Evolutionary conservation across 2,113 vertebrate genomes (phyloP), one percentile per base, ranked within the genome.

Genomic region (Burhinus oedicnemus): DNA sequence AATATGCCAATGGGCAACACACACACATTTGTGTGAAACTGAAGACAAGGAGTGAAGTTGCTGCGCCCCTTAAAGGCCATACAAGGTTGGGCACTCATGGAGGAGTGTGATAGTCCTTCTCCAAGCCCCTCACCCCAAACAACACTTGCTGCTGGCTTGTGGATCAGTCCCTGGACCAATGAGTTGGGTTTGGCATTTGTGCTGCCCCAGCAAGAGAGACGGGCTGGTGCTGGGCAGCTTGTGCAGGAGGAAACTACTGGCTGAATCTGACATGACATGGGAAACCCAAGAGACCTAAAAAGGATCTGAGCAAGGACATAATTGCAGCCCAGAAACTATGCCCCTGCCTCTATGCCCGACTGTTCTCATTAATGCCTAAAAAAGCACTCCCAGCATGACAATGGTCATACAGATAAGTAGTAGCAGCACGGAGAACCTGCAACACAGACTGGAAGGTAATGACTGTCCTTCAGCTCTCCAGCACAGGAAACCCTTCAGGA

Each of bases 21-120:
- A 15, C 15, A 61, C 7, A 8, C 0, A 0, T 61, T 55, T 55
- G 32, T 42, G 23, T 0, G 1, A 77, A 87, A 57, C 26, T 40
- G 51, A 78, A 89, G 65, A 22, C 7, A 22, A 60, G 30, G 25
- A 38, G 15, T 52, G 16, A 82, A 82, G 54, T 10, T 49, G 58
- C 36, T 76, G 51, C n/a, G 55, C 42, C 82, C 70, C 45, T 38
- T 36, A 66, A 52, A 80, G 40, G 16, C 29, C 21, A 40, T 9
- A 36, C 34, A 58, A 69, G 13, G 27, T 34, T 77, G 20, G 9
- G 36, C 17, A 69, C 16, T 9, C 44, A n/a, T 11, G 19, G 30
- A 80, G 52, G 32, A 69, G 32, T 5, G 29, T 15, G 55, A 42
- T 12, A 15, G 72, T 40, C 45, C 6, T 34, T 57, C n/a, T 68